A percentile compares a stretch with the other conserved stretches of the same genome.
Conservation (phyloP, 2,797 vertebrate species). For the Cyprinella venusta region DNA sequence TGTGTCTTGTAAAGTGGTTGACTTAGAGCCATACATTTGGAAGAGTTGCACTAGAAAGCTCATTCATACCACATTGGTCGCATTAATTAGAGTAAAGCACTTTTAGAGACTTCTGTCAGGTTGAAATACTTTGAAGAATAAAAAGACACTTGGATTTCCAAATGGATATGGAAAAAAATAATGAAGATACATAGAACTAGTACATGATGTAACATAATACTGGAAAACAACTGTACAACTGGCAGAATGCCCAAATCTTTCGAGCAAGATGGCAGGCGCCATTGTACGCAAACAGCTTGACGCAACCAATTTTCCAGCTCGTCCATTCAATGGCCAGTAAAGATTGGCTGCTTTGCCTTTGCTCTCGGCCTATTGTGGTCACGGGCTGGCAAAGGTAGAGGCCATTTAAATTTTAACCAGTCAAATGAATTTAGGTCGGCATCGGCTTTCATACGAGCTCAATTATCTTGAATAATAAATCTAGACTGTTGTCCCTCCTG, state of each 20-base stretch:
- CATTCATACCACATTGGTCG: neutral
- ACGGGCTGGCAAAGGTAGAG: conserved; percentile 37
- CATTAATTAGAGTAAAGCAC: conserved; percentile 42
- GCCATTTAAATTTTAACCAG: conserved; percentile 60
- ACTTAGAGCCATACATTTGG: neutral
- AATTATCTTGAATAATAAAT: conserved; percentile 65
- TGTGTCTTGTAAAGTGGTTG: neutral
- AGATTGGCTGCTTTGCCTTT: conserved; percentile 32
- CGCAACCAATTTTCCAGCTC: conserved; percentile 34
- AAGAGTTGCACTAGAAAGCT: conserved; percentile 10
- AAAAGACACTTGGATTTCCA: neutral
- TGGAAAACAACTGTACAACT: conserved; percentile 22
- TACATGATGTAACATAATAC: conserved; percentile 29
- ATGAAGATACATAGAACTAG: neutral
- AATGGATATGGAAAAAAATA: neutral
- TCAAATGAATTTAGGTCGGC: conserved; percentile 57
- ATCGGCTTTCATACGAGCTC: conserved; percentile 54
- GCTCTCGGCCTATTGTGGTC: conserved; percentile 38
- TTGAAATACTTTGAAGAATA: neutral
- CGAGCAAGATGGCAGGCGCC: neutral
- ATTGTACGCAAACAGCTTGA: conserved; percentile 39
- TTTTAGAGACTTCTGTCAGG: neutral
- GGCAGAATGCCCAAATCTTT: conserved; percentile 28
- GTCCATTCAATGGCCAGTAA: conserved; percentile 34
- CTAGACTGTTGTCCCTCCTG: conserved; percentile 29